phyloP scores from a whole-genome alignment of 23 tunicate genomes.

The Diplosoma virens region DNA sequence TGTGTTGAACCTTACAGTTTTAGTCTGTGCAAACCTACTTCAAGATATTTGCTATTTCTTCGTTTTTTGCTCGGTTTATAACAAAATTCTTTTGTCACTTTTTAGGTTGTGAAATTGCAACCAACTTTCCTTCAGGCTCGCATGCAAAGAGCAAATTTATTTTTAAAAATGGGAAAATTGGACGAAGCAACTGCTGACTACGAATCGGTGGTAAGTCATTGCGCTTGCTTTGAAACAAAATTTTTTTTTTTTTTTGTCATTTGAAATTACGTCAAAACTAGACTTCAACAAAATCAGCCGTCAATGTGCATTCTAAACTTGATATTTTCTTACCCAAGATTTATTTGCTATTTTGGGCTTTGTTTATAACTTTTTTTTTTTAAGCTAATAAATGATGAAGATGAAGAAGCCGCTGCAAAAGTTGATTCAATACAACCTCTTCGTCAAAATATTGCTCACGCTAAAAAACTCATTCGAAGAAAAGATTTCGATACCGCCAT shows the following conservation, averaged over 20 bases:
- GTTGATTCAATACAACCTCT: slow-evolving; percentile 82
- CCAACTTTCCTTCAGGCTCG: slow-evolving; percentile 85
- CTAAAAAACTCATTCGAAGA: slow-evolving; percentile 24
- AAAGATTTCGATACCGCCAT: slow-evolving; percentile 56
- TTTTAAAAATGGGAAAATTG: slow-evolving; percentile 94
- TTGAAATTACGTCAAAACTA: no score
- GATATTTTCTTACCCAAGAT: no score
- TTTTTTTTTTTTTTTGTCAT: no score
- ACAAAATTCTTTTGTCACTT: no score
- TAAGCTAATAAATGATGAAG: slow-evolving; percentile 76
- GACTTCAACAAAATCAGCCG: no score
- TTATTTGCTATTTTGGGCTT: no score
- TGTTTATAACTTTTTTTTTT: background rate
- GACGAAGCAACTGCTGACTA: slow-evolving; percentile 92
- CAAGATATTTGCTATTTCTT: no score
- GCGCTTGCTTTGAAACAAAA: no score
- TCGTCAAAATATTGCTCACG: slow-evolving; percentile 64
- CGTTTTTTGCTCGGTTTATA: no score
- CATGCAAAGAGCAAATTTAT: slow-evolving; percentile 83
- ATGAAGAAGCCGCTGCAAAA: slow-evolving; percentile 69
- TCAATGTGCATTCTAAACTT: no score
- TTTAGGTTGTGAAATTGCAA: slow-evolving; percentile 68
- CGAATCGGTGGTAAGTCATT: slow-evolving; percentile 90
- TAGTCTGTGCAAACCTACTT: no score
- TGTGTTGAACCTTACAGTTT: no score